These are phyloP conservation scores for Chiloscyllium plagiosum DNA, from an alignment of 2,113 vertebrate species.

Conservation along the genomic window DNA sequence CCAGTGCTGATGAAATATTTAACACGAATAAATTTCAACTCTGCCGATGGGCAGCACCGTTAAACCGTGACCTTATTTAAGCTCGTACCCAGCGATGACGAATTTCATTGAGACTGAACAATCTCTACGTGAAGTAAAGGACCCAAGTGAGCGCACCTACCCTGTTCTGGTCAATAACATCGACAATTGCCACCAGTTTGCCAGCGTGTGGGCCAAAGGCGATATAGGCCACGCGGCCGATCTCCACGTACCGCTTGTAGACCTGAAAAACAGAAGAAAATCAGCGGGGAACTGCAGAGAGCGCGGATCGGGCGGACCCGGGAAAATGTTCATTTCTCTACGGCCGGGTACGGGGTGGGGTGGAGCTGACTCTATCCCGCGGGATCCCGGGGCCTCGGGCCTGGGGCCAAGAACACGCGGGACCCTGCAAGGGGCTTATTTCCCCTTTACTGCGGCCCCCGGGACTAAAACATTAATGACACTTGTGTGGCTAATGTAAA, in stretches of 20 bases:
- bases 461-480: too few relatives aligned
- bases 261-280: conserved; percentile 59
- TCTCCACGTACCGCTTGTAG: conserved; percentile 91
- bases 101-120: too few relatives aligned
- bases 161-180: conserved; percentile 95
- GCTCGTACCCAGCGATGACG: too few relatives aligned
- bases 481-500: too few relatives aligned
- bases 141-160: conserved; percentile 50
- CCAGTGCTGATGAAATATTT: not conserved
- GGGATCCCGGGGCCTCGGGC: too few relatives aligned
- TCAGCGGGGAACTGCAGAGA: not conserved
- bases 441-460: not conserved
- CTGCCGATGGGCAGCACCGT: not conserved
- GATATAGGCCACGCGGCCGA: conserved; percentile 83
- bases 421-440: too few relatives aligned
- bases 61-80: not conserved
- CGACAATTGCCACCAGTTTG: conserved; percentile 87
- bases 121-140: not conserved
- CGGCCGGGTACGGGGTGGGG: too few relatives aligned
- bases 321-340: too few relatives aligned
- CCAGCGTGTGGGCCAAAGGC: conserved; percentile 85
- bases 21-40: not conserved
- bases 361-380: too few relatives aligned
- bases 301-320: too few relatives aligned
- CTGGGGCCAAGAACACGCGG: not conserved